phyloP scores from a whole-genome alignment of 2,113 vertebrate genomes.

The Scatophagus argus region DNA sequence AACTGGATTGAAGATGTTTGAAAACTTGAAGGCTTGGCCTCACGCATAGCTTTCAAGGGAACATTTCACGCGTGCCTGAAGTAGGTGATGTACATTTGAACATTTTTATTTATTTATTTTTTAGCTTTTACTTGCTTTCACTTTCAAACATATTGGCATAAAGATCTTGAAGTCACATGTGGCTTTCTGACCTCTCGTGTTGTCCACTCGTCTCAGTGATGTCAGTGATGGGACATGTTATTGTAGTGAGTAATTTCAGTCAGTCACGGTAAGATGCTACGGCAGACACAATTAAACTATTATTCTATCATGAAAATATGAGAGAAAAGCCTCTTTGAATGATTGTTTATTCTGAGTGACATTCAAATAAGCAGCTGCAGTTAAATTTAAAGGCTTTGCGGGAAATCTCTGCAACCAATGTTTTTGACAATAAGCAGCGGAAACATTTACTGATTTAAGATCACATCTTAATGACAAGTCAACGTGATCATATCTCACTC shows the following conservation, averaged over 20 bases:
- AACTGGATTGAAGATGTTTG: background rate
- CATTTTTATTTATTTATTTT: too few species aligned
- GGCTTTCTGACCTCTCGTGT: background rate
- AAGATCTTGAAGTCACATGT: background rate
- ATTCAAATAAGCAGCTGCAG: background rate
- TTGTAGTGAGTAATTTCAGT: background rate
- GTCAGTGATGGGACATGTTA: background rate
- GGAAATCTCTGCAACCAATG: background rate
- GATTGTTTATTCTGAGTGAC: background rate
- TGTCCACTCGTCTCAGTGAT: background rate
- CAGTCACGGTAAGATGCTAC: background rate
- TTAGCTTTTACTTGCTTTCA: conserved; percentile 6
- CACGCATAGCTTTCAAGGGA: background rate
- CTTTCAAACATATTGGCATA: background rate
- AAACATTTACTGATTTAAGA: background rate
- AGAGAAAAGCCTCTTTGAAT: background rate
- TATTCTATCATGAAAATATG: background rate
- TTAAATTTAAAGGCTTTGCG: background rate
- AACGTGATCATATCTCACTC: too few species aligned
- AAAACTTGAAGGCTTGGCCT: background rate
- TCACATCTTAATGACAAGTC: background rate
- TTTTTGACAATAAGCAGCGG: background rate
- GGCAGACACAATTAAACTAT: background rate
- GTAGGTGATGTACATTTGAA: background rate
- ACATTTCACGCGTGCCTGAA: background rate